Evolutionary conservation across 2,797 vertebrate species (phyloP).

Genomic region (Sitta carolinensis): DNA sequence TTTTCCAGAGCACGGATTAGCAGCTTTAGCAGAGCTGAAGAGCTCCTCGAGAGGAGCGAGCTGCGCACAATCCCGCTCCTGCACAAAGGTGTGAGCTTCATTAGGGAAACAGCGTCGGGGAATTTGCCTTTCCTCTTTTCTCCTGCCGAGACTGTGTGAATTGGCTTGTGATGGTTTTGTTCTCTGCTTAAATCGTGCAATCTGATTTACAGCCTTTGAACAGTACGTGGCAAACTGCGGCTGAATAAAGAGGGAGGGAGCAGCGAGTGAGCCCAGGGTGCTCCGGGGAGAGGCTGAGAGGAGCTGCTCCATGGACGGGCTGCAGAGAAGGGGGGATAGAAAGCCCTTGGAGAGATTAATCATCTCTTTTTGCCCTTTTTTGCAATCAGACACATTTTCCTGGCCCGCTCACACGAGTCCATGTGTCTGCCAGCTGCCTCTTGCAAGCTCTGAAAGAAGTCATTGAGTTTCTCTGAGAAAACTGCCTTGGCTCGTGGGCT

Average conservation of each 20-base stretch:
- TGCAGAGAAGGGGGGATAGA: background rate
- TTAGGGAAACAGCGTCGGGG: background rate
- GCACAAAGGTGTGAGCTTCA: background rate
- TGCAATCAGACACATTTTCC: background rate
- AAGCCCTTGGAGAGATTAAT: background rate
- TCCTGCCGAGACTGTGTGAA: background rate
- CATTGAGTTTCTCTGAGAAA: background rate
- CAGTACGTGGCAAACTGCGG: background rate
- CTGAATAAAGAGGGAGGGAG: background rate
- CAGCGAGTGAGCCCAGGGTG: fast-evolving
- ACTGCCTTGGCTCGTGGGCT: background rate
- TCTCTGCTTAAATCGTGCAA: background rate
- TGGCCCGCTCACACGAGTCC: background rate
- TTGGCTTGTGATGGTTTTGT: slow-evolving; percentile 6
- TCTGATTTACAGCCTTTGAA: background rate
- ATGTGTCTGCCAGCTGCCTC: background rate
- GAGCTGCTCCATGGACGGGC: background rate
- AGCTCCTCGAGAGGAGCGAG: background rate
- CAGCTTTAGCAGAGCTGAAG: background rate
- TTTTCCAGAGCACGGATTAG: background rate
- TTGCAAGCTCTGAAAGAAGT: slow-evolving; percentile 18
- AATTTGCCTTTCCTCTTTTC: background rate
- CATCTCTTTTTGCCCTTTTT: background rate
- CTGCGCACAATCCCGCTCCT: background rate
- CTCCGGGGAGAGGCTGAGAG: background rate